phyloP scores from a whole-genome alignment of 2,113 vertebrate genomes.

The Scomber japonicus region DNA sequence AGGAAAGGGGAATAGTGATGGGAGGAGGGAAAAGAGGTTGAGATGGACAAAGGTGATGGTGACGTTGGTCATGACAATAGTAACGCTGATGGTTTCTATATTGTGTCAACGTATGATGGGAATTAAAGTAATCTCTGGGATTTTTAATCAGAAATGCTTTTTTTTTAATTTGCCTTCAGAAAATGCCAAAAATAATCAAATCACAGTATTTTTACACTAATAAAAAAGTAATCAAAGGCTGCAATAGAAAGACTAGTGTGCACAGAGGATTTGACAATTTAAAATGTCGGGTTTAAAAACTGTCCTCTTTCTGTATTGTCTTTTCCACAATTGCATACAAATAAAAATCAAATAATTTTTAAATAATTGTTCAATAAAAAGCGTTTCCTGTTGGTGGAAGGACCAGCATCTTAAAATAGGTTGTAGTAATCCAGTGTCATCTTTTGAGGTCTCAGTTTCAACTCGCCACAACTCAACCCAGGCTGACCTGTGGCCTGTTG shows the following conservation, averaged over 20 bases:
- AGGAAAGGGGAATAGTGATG: slow-evolving; percentile 65
- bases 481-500: not conserved
- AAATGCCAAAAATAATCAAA: slow-evolving; percentile 7
- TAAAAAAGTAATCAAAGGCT: not conserved
- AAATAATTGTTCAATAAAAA: not conserved
- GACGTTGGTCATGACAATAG: slow-evolving; percentile 27
- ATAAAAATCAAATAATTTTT: not conserved
- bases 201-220: not conserved
- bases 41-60: slow-evolving; percentile 44
- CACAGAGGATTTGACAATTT: not conserved
- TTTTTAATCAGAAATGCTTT: slow-evolving; percentile 60
- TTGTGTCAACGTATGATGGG: slow-evolving; percentile 48
- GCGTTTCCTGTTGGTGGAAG: too few species aligned
- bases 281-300: not conserved
- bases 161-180: slow-evolving; percentile 19
- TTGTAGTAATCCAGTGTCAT: not conserved
- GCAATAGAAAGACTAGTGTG: not conserved
- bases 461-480: not conserved
- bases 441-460: not conserved
- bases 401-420: too few species aligned
- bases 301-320: not conserved
- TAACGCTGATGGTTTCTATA: slow-evolving; percentile 46
- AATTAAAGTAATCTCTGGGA: slow-evolving; percentile 75
- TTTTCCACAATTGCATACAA: not conserved
- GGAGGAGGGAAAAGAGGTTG: not conserved